Evolutionary conservation across 2,888 invertebrate species (phyloP).

Genomic region (Drosophila pseudotalamancana): DNA sequence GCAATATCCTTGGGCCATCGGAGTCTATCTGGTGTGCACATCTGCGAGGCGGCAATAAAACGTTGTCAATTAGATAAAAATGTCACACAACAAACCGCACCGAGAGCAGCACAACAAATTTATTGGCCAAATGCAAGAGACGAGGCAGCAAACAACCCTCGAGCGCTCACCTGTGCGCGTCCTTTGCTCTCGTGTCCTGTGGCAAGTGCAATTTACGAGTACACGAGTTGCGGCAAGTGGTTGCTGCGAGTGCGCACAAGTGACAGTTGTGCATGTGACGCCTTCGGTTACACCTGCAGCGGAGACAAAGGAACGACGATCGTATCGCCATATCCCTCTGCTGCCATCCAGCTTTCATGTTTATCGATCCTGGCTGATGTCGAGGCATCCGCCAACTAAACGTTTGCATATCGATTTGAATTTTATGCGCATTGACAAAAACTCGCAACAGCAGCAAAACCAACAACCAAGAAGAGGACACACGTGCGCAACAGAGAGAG

Average conservation of each 20-base stretch:
- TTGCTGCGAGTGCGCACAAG: constrained; percentile 42
- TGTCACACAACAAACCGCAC: constrained; percentile 83
- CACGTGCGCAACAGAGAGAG: constrained; percentile 56
- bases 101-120: constrained; percentile 61
- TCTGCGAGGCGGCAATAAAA: constrained; percentile 61
- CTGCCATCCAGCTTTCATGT: constrained; percentile 25
- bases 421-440: constrained; percentile 65
- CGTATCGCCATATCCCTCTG: constrained; percentile 44
- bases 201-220: constrained; percentile 75
- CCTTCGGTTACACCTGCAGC: constrained; percentile 75
- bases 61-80: constrained; percentile 83
- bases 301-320: constrained; percentile 30
- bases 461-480: constrained; percentile 17
- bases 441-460: constrained; percentile 18
- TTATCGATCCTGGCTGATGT: constrained; percentile 67
- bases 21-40: constrained; percentile 43
- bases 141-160: constrained; percentile 34
- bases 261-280: constrained; percentile 74
- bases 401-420: constrained; percentile 74
- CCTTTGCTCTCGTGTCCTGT: constrained; percentile 36
- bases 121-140: constrained; percentile 73
- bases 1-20: constrained; percentile 11
- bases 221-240: constrained; percentile 16
- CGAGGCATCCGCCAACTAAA: constrained; percentile 63
- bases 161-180: constrained; percentile 1